Percentiles rank a stretch among this genome's conserved stretches.
These are phyloP conservation scores for Stenurella melanura DNA, from an alignment of 2,888 invertebrate species.

Conservation along the genomic window DNA sequence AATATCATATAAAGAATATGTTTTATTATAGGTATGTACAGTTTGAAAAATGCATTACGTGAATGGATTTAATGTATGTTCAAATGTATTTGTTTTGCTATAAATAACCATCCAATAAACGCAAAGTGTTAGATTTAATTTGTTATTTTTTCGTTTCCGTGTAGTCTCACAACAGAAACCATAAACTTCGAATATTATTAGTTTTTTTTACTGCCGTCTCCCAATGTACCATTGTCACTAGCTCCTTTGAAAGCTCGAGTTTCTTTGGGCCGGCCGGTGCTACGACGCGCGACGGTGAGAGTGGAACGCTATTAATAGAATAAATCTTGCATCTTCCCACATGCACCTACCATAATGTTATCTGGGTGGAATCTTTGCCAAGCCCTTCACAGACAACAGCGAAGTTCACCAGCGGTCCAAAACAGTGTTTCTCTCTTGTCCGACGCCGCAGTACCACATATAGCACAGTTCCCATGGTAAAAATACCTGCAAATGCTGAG, in stretches of 20 bases:
- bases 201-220: background rate
- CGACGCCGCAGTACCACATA: slow-evolving; percentile 30
- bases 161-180: background rate
- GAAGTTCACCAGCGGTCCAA: slow-evolving; percentile 41
- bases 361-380: slow-evolving; percentile 51
- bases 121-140: background rate
- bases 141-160: background rate
- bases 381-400: slow-evolving; percentile 48
- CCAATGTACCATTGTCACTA: background rate
- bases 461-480: too few relatives aligned
- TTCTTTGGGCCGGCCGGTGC: slow-evolving; percentile 13
- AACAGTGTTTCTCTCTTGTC: slow-evolving; percentile 12
- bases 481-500: too few relatives aligned
- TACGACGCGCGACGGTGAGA: background rate
- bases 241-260: background rate
- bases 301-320: slow-evolving; percentile 50
- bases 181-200: background rate
- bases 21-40: too few relatives aligned
- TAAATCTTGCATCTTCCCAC: slow-evolving; percentile 53
- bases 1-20: too few relatives aligned
- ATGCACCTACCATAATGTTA: slow-evolving; percentile 46
- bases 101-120: background rate
- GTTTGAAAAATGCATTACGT: too few relatives aligned
- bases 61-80: too few relatives aligned
- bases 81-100: too few relatives aligned